Base-by-base conservation (phyloP, 2,113 vertebrate genomes). In the Lepus europaeus region DNA sequence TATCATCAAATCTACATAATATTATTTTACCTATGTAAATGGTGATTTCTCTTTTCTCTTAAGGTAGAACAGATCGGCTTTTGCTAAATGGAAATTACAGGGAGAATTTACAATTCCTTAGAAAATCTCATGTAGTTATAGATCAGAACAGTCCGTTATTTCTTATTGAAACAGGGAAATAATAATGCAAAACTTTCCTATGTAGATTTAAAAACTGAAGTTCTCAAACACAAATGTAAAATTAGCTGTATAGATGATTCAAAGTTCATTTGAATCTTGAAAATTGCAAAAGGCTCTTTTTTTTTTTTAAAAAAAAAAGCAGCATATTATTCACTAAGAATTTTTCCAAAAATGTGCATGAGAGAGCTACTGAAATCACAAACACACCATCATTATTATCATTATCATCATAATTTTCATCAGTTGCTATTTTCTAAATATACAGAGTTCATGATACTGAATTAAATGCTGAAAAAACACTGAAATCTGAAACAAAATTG, bases 391-490 rank as follows among this genome's bases (percentile, higher is more conserved):
- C 51, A 95, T 53, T 29, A 78, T 88, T 80, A 91, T 79, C 87
- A 91, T 87, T 81, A 72, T 84, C 72, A 91, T 91, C 74, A 95
- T 88, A 78, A 84, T 91, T 95, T 89, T 87, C 82, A 96, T 91
- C 85, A 92, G 25, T 79, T 96, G 64, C 61, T 86, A 59, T 92
- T 94, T 95, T 89, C 77, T 59, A 94, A 94, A 85, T 87, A 81
- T 69, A 69, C 51, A 80, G 16, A 13, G 16, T 95, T 87, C 69
- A 68, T 79, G 59, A 61, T 92, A 80, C 17, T 66, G 59, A 97
- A 86, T 79, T 82, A 90, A 79, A 64, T 56, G 36, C 25, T 90
- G 5, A 9, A 97, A 92, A 89, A 84, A 2, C 33, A 78, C 78
- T 87, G 74, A 89, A 95, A 72, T 63, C 31, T 73, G 77, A 36